phyloP scores from a whole-genome alignment of 2,113 vertebrate genomes.

The Aspiorhynchus laticeps region DNA sequence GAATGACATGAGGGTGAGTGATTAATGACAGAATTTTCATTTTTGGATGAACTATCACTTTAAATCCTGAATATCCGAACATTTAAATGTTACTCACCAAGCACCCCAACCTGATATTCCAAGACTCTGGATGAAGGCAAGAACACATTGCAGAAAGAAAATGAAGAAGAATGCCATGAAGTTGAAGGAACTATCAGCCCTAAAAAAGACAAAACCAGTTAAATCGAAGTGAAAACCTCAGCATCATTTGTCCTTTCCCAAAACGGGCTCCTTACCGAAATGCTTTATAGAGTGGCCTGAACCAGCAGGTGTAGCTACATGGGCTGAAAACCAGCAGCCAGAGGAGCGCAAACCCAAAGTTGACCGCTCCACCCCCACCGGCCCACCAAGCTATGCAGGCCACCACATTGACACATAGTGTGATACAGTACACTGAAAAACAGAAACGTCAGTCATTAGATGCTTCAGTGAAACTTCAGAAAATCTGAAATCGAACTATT shows the following conservation, averaged over 20 bases:
- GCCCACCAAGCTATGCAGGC: conserved; percentile 95
- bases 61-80: neutral
- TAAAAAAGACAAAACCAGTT: conserved; percentile 53
- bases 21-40: neutral
- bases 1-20: neutral
- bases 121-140: conserved; percentile 82
- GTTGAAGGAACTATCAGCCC: conserved; percentile 96
- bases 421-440: conserved; percentile 86
- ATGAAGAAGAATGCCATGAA: conserved; percentile 97
- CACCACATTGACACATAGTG: conserved; percentile 83
- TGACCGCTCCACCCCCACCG: conserved; percentile 74
- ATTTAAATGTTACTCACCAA: conserved; percentile 78
- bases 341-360: conserved; percentile 88
- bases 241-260: neutral
- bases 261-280: conserved; percentile 79
- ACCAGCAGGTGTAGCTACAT: conserved; percentile 92
- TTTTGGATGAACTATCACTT: neutral
- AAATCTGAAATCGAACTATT: too few relatives aligned
- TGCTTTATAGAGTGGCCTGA: conserved; percentile 93
- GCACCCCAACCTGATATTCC: conserved; percentile 88
- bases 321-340: conserved; percentile 93
- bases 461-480: neutral
- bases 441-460: conserved; percentile 16
- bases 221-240: neutral
- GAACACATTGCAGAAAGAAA: conserved; percentile 87